Conservation (phyloP, 2,888 invertebrate species). For the Tricholauxania praeusta region DNA sequence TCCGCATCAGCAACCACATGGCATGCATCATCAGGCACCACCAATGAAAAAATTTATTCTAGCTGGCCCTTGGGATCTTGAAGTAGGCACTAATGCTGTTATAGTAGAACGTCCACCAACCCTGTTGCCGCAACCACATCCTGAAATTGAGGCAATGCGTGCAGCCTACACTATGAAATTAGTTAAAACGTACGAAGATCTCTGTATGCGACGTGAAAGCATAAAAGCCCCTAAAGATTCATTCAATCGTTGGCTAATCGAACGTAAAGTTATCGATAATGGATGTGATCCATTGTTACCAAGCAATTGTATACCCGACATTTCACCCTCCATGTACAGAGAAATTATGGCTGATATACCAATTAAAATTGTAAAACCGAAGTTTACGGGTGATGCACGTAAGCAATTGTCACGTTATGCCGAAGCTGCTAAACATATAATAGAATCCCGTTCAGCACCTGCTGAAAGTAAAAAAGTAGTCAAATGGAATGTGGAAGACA, state of each 20-base stretch:
- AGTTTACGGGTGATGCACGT: conserved; percentile 92
- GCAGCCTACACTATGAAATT: conserved; percentile 86
- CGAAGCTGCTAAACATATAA: conserved; percentile 96
- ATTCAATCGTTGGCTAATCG: conserved; percentile 96
- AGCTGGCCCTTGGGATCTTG: conserved; percentile 95
- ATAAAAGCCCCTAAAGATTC: conserved; percentile 97
- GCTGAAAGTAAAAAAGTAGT: conserved; percentile 96
- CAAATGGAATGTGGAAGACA: conserved; percentile 98
- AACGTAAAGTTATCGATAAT: conserved; percentile 90
- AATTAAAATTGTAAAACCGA: conserved; percentile 93
- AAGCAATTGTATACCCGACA: conserved; percentile 90
- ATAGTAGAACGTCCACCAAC: conserved; percentile 84
- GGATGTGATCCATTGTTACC: conserved; percentile 93
- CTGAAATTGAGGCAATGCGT: conserved; percentile 91
- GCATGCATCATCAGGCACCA: conserved; percentile 71
- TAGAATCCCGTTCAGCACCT: conserved; percentile 92
- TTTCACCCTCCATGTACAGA: conserved; percentile 94
- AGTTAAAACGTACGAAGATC: conserved; percentile 91
- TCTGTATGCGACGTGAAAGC: conserved; percentile 91
- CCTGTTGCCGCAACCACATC: conserved; percentile 90
- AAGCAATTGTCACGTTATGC: conserved; percentile 95
- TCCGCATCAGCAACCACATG: conserved; percentile 51
- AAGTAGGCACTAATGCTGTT: conserved; percentile 91
- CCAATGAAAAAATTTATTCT: conserved; percentile 87
- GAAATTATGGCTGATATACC: conserved; percentile 99